Base-by-base conservation (phyloP, 2,113 vertebrate genomes). In the Siniperca chuatsi region DNA sequence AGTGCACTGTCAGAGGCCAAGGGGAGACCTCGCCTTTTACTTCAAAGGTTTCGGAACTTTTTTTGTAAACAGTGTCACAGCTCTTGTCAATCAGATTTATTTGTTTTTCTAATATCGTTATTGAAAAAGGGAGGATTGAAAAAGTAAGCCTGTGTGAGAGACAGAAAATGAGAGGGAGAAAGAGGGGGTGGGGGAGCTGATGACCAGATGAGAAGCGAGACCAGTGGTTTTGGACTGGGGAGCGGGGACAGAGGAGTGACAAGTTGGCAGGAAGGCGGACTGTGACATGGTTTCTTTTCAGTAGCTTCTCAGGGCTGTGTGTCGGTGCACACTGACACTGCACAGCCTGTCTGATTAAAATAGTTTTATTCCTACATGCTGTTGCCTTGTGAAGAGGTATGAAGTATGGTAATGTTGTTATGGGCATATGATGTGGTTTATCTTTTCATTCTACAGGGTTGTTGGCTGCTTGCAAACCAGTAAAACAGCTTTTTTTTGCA, bases 181-280 rank as follows among this genome's bases (percentile, higher is more conserved):
- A 37, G 77, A 62, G 62, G n/a, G 35, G 74, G 42, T 6, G 55
- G 72, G 40, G 35, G 44, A 44, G 78, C 10, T 8, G 21, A 52
- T 71, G 82, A 75, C 67, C 76, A 81, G 6, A 71, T 75, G 81
- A 80, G 57, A 54, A 60, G 78, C 4, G 20, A 82, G 74, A 74
- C 57, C 50, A 69, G 54, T 29, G 64, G 40, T 80, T 84, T 54
- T 68, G 76, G 79, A 61, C 52, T 1, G 4, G 8, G 42, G 33
- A 62, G 60, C 42, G 13, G 16, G 23, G 40, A 16, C 48, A 61
- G 55, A n/a, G 71, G 61, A 70, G 57, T 33, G 58, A 80, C 35
- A 50, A 33, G 75, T 37, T 84, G 86, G 85, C 82, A 87, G 65
- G 84, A 81, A 69, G 74, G 71, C 23, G 55, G 62, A 64, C 25